Evolutionary conservation across 2,113 vertebrate genomes (phyloP), one percentile per base, ranked within the genome.

Genomic region (Psilopsiagon aurifrons): DNA sequence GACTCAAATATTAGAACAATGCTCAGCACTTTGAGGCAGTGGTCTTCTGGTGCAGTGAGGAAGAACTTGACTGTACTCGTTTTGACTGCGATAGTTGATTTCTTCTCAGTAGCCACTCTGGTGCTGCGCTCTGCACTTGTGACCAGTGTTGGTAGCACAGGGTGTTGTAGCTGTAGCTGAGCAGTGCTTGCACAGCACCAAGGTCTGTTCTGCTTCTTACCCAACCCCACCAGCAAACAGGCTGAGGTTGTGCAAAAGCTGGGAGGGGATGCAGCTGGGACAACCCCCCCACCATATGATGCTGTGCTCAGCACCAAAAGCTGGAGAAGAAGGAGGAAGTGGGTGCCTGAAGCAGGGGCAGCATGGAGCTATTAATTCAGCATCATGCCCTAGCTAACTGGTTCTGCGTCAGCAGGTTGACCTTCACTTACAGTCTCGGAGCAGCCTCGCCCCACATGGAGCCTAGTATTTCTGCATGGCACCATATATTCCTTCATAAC

Each of bases 211-310:
- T 79, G 70, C 75, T 83, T 39, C 80, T 82, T 23, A 3, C 19
- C 13, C 46, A 41, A 14, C 49, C 54, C 52, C 37, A 8, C 24
- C 24, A 15, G n/a, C 0, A 1, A 52, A 39, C 6, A 18, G 47
- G 22, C 43, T 54, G 47, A 54, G 51, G 35, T 52, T n/a, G 41
- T 28, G 29, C 64, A 12, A 17, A 64, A 49, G n/a, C 79, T 43
- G 63, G 47, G 57, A 83, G 43, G 46, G 67, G n/a, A 5, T 3
- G 1, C 7, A 9, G 51, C 18, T 11, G n/a, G 31, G n/a, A 4
- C 60, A 15, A 29, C 49, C 9, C 4, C 49, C 60, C 27, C 6
- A 5, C 10, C 0, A 0, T 1, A 4, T 12, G n/a, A 13, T 0
- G 1, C 17, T 0, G 1, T 3, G 25, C 63, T 59, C 22, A 23